A percentile compares a stretch with the other conserved stretches of the same genome.
Evolutionary conservation across 1,140 invertebrate genomes (phyloP).

Genomic region (Eurosta solidaginis): DNA sequence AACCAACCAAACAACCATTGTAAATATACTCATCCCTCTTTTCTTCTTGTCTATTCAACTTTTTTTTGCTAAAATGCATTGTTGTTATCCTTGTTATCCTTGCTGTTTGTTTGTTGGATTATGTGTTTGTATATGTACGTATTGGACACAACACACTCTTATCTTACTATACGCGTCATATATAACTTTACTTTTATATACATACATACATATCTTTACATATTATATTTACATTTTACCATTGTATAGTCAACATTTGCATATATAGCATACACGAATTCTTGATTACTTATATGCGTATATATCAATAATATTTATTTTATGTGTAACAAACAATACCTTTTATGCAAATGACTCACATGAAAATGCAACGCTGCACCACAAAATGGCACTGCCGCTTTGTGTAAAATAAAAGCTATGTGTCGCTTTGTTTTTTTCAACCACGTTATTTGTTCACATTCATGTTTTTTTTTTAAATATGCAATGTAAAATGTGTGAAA

Average conservation of each 20-base stretch:
- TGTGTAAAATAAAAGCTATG: background rate
- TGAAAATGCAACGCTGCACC: background rate
- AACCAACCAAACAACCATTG: background rate
- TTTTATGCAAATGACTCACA: background rate
- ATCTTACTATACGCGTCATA: too few species aligned
- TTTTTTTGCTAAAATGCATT: background rate
- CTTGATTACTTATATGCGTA: background rate
- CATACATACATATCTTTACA: background rate
- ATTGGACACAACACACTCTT: background rate
- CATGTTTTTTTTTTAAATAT: too few species aligned
- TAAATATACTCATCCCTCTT: background rate
- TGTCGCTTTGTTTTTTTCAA: background rate
- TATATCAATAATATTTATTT: background rate
- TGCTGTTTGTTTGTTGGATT: constrained; percentile 14
- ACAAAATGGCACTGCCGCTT: background rate
- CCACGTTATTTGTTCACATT: too few species aligned
- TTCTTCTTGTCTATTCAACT: too few species aligned
- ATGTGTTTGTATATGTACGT: constrained; percentile 3
- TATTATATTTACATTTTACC: background rate
- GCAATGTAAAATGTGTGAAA: too few species aligned
- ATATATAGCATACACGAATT: background rate
- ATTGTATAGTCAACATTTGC: too few species aligned
- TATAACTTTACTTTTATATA: too few species aligned
- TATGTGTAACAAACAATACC: background rate
- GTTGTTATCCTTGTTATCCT: constrained; percentile 1